Evolutionary conservation across 2,888 invertebrate genomes (phyloP).

Genomic region (Hartigia nigra): DNA sequence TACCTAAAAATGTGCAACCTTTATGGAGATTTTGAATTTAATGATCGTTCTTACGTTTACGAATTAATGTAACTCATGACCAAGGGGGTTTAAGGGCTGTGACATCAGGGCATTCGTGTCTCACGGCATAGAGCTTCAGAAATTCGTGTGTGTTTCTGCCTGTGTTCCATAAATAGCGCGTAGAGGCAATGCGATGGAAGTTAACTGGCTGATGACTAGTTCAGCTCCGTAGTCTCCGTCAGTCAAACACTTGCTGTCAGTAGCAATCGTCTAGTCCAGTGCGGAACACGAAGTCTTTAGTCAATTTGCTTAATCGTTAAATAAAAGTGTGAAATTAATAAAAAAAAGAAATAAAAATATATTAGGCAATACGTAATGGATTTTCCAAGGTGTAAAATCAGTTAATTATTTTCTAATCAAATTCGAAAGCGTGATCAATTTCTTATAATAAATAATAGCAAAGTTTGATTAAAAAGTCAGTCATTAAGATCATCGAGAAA

Average conservation of each 20-base stretch:
- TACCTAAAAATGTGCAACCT: neutral
- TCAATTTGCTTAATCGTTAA: neutral
- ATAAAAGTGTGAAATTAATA: neutral
- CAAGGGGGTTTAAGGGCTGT: slow-evolving; percentile 10
- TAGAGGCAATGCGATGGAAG: slow-evolving; percentile 34
- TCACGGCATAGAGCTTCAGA: slow-evolving; percentile 35
- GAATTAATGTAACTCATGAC: neutral
- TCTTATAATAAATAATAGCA: neutral
- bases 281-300: neutral
- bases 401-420: neutral
- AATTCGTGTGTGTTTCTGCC: slow-evolving; percentile 42
- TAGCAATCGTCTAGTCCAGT: slow-evolving; percentile 18
- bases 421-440: neutral
- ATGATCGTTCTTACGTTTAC: neutral
- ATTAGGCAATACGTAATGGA: neutral
- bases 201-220: slow-evolving; percentile 53
- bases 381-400: neutral
- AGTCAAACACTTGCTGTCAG: slow-evolving; percentile 62
- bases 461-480: neutral
- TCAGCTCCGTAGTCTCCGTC: slow-evolving; percentile 49
- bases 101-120: slow-evolving; percentile 30
- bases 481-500: slow-evolving; percentile 25
- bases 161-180: slow-evolving; percentile 35
- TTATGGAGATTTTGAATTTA: neutral
- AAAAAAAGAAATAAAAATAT: neutral